Conservation (phyloP, 1,140 invertebrate species). For the Formica selysi region DNA sequence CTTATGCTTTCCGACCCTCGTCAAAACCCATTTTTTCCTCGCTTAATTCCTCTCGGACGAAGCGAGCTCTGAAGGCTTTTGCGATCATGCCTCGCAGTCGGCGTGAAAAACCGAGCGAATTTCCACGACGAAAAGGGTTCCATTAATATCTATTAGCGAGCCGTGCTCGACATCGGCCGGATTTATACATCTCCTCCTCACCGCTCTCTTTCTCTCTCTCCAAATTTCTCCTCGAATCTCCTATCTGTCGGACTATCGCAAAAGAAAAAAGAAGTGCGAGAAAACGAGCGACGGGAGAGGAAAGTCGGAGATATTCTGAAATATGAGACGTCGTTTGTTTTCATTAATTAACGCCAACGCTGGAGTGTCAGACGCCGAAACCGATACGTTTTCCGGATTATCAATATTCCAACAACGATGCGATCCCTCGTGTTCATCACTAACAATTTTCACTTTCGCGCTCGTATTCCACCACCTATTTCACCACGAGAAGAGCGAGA, state of each 20-base stretch:
- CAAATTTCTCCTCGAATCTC: constrained; percentile 37
- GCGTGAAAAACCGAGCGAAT: constrained; percentile 66
- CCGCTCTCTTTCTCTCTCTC: constrained; percentile 4
- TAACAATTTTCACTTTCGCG: constrained; percentile 39
- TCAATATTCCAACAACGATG: constrained; percentile 54
- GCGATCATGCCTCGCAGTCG: constrained; percentile 57
- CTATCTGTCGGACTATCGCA: constrained; percentile 54
- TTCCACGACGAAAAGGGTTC: constrained; percentile 72
- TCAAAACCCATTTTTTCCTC: constrained; percentile 56
- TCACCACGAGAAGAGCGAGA: background rate
- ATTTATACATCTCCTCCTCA: constrained; percentile 64
- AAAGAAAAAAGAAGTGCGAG: constrained; percentile 56
- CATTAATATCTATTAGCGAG: constrained; percentile 82
- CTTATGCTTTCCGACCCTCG: background rate
- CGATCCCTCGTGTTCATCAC: constrained; percentile 1
- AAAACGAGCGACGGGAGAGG: constrained; percentile 32
- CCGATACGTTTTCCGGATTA: constrained; percentile 62
- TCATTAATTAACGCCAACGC: constrained; percentile 65
- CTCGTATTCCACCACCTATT: constrained; percentile 11
- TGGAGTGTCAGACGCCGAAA: constrained; percentile 29
- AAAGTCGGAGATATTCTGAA: constrained; percentile 60
- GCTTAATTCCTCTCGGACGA: constrained; percentile 58
- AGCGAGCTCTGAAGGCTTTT: constrained; percentile 44
- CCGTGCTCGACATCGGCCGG: constrained; percentile 75
- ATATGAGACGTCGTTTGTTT: constrained; percentile 76